Evolutionary conservation across 2,888 invertebrate species (phyloP), one percentile per base, ranked within the genome.

Genomic region (Phasia obesa): DNA sequence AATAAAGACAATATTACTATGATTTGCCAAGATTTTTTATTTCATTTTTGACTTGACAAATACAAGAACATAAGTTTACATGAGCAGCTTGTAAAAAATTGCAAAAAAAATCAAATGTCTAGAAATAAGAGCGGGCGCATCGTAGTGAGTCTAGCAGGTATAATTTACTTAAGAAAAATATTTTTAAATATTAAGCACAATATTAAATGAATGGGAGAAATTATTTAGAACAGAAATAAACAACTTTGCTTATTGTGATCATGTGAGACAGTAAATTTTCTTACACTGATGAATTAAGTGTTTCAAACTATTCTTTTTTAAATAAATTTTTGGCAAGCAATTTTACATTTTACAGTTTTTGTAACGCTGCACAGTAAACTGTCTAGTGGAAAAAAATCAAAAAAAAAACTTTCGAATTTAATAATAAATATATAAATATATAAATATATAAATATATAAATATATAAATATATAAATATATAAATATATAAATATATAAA

Each of bases 1-100:
- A 67, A 84, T 62, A 71, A 84, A 77, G 76, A 59, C 44, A 74
- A 25, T 67, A 64, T 71, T 55, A 78, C 70, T 78, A 78, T 81
- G 78, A 78, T 78, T 60, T 84, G 59, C 62, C 57, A 70, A 81
- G 55, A 75, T 64, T 64, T 73, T 38, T 73, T 71, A 49, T 71
- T 69, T 25, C 23, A n/a, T 2, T 4, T 25, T 47, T 71, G 44
- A 7, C 6, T 21, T 17, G 47, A 2, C 2, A 17, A 44, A 69
- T 55, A 9, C 78, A 53, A 42, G 71, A 74, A 64, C 55, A 84
- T 79, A n/a, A n/a, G n/a, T n/a, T n/a, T n/a, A n/a, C n/a, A n/a
- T n/a, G n/a, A n/a, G n/a, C n/a, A n/a, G 81, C 70, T 49, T 73
- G 53, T 35, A 67, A 74, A 73, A 44, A 44, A 25, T 44, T n/a